Evolutionary conservation across 2,113 vertebrate genomes (phyloP).

Genomic region (Corythaeola cristata): DNA sequence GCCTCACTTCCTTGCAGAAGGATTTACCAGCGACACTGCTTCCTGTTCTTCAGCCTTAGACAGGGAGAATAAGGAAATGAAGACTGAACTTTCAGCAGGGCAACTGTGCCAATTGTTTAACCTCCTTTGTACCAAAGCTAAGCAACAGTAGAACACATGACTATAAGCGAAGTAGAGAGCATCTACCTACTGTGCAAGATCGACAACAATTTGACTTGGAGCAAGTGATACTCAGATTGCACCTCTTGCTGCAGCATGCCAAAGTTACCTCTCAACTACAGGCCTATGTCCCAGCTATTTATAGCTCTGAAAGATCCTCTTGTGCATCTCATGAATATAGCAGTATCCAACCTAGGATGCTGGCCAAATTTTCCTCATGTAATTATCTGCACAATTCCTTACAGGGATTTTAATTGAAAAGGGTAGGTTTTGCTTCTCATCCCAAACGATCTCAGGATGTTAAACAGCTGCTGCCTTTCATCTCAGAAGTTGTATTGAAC

Average conservation of each 20-base stretch:
- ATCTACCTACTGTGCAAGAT: not conserved
- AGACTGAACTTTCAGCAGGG: not conserved
- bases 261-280: not conserved
- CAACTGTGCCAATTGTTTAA: not conserved
- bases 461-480: not conserved
- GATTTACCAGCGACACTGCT: not conserved
- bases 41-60: not conserved
- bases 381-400: not conserved
- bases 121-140: not conserved
- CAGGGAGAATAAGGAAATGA: not conserved
- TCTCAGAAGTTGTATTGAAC: not conserved
- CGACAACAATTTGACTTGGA: not conserved
- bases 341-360: not conserved
- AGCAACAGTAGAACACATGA: not conserved
- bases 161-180: not conserved
- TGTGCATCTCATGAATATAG: not conserved
- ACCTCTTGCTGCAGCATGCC: not conserved
- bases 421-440: not conserved
- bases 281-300: not conserved
- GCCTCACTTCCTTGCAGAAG: not conserved
- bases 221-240: not conserved
- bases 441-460: not conserved
- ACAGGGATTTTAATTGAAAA: not conserved
- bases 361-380: not conserved
- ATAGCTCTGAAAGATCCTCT: not conserved